Evolutionary conservation across 2,797 vertebrate genomes (phyloP).

Genomic region (Megalops cyprinoides): DNA sequence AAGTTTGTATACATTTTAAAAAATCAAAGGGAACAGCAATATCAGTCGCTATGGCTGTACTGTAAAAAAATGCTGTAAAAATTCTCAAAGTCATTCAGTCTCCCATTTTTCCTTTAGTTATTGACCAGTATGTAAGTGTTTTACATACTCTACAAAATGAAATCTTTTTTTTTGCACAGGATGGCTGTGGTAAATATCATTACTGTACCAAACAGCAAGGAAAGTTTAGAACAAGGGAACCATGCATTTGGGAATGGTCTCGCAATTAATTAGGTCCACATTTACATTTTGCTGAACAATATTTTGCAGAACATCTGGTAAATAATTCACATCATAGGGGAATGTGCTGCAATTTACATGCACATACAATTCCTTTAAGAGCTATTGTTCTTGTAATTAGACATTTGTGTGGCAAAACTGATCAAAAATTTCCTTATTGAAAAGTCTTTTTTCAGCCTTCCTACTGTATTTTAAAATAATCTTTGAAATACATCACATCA

Average conservation of each 20-base stretch:
- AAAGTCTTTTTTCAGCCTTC: constrained; percentile 55
- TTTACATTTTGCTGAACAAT: neutral
- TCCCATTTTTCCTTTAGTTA: too few relatives aligned
- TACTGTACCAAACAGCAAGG: constrained; percentile 8
- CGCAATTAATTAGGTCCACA: neutral
- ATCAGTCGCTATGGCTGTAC: neutral
- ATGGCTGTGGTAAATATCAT: constrained; percentile 41
- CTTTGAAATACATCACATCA: constrained; percentile 64
- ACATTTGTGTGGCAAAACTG: neutral
- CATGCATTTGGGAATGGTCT: neutral
- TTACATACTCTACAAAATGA: too few relatives aligned
- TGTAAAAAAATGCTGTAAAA: neutral
- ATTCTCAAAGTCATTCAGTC: neutral
- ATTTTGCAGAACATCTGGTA: constrained; percentile 8
- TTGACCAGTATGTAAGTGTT: too few relatives aligned
- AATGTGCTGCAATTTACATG: neutral
- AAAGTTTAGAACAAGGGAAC: neutral
- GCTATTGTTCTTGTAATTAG: neutral
- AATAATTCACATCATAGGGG: constrained; percentile 1
- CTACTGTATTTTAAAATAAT: constrained; percentile 75
- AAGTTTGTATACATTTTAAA: neutral
- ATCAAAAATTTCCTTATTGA: neutral
- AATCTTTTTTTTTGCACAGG: too few relatives aligned
- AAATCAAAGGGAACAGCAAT: neutral
- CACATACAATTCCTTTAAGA: neutral